A percentile compares a stretch with the other conserved stretches of the same genome.
These are phyloP conservation scores for Avahi laniger DNA, from an alignment of 2,797 vertebrate genomes.

Conservation along the genomic window DNA sequence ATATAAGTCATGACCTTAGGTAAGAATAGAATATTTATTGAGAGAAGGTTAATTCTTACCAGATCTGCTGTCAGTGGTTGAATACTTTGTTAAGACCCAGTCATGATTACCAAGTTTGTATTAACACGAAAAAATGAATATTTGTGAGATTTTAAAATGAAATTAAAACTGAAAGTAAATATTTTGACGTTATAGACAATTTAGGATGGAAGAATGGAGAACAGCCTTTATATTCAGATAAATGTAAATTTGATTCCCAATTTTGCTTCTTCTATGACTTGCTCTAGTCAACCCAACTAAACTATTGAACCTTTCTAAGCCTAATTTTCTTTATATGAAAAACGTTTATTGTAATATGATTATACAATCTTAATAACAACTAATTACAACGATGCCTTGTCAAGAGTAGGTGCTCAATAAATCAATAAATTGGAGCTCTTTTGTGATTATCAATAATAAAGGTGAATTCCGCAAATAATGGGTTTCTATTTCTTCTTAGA, in stretches of 20 bases:
- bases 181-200: not conserved
- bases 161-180: not conserved
- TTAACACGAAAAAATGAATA: not conserved
- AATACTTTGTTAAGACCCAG: not conserved
- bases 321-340: constrained; percentile 8
- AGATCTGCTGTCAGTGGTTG: not conserved
- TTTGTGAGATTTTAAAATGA: not conserved
- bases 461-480: not conserved
- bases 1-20: not conserved
- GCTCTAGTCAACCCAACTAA: not conserved
- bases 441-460: not conserved
- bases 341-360: not conserved
- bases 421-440: not conserved
- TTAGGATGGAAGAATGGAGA: not conserved
- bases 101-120: not conserved
- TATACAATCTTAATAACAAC: not conserved
- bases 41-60: not conserved
- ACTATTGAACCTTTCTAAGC: not conserved
- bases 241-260: not conserved
- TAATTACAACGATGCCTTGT: not conserved
- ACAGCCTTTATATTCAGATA: not conserved
- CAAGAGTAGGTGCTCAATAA: not conserved
- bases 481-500: constrained; percentile 2
- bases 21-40: not conserved
- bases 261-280: not conserved